Percentiles rank a stretch among this genome's conserved stretches.
These are phyloP conservation scores for Chaenodraco wilsoni DNA, from an alignment of 2,797 vertebrate species.

Conservation along the genomic window DNA sequence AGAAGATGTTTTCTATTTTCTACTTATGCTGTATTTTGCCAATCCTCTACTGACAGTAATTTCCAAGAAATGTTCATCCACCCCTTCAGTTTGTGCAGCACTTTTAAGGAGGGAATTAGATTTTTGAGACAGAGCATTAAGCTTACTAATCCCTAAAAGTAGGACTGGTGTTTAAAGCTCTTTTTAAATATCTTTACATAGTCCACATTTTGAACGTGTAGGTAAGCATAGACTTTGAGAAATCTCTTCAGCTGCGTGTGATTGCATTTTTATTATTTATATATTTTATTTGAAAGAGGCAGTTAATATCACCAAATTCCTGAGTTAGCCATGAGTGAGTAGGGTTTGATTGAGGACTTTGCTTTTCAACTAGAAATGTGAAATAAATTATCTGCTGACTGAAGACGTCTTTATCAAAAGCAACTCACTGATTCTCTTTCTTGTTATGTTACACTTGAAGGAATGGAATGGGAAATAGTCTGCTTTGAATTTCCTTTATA, in stretches of 20 bases:
- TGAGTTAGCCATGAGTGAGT: constrained; percentile 35
- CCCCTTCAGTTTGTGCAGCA: constrained; percentile 21
- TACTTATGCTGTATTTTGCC: neutral
- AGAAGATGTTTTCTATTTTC: constrained; percentile 8
- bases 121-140: constrained; percentile 45
- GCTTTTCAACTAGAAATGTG: constrained; percentile 55
- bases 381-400: constrained; percentile 38
- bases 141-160: constrained; percentile 52
- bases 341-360: constrained; percentile 37
- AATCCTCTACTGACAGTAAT: neutral
- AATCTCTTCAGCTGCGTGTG: constrained; percentile 38
- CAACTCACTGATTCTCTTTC: neutral
- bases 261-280: constrained; percentile 30
- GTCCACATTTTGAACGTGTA: constrained; percentile 28
- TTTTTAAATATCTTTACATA: constrained; percentile 41
- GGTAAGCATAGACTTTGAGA: constrained; percentile 38
- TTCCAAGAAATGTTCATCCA: constrained; percentile 13
- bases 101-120: constrained; percentile 43
- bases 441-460: constrained; percentile 3
- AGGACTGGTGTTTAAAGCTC: constrained; percentile 48
- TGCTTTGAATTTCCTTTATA: constrained; percentile 30
- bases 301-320: constrained; percentile 61
- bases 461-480: constrained; percentile 29
- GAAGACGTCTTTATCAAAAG: constrained; percentile 37
- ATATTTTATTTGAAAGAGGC: neutral